Conservation (phyloP, 2,888 invertebrate genomes). For the Calephelis perditalis region DNA sequence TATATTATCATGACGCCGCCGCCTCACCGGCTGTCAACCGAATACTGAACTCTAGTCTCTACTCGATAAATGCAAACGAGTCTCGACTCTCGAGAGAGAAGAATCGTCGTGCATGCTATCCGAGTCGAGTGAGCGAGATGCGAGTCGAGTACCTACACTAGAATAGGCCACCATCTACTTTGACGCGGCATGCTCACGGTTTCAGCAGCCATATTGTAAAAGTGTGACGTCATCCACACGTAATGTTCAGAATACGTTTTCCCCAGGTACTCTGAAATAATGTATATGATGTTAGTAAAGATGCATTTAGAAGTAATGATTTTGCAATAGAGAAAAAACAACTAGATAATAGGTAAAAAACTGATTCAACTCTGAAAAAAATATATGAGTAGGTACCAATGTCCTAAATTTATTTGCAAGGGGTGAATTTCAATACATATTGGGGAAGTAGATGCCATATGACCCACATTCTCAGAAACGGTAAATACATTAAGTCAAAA, state of each 20-base stretch:
- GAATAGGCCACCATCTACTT: conserved; percentile 46
- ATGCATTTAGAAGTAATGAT: no score
- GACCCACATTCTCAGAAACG: no score
- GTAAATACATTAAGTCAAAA: no score
- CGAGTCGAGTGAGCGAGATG: conserved; percentile 34
- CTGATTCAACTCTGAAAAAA: no score
- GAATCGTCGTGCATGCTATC: conserved; percentile 9
- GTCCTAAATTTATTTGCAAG: no score
- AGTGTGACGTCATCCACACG: conserved; percentile 55
- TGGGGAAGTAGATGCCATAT: no score
- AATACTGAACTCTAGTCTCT: conserved; percentile 66
- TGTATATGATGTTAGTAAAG: neutral
- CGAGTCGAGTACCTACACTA: conserved; percentile 39
- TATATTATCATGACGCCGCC: conserved; percentile 57
- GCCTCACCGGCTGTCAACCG: conserved; percentile 75
- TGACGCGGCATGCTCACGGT: conserved; percentile 51
- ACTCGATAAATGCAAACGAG: conserved; percentile 23
- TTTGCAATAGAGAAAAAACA: no score
- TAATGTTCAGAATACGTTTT: conserved; percentile 14
- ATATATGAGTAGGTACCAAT: no score
- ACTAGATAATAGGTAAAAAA: no score
- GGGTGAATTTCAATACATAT: no score
- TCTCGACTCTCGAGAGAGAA: neutral
- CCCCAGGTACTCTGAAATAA: no score
- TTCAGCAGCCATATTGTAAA: conserved; percentile 61